phyloP scores from a whole-genome alignment of 2,113 vertebrate species.

The Acinonyx jubatus region DNA sequence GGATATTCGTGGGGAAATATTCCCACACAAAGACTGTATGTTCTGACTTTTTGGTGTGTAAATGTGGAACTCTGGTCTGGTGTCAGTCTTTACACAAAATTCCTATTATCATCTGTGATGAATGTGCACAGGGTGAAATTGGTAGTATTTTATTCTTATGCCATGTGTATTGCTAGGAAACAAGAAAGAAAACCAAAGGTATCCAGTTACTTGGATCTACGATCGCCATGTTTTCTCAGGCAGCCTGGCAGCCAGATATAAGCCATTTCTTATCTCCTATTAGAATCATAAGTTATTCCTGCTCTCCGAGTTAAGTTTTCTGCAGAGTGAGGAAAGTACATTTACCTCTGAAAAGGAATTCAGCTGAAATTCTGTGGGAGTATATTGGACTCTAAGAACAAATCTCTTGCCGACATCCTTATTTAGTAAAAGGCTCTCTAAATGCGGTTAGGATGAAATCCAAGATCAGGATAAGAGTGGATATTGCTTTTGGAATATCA shows the following conservation, averaged over 20 bases:
- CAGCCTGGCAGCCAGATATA: conserved; percentile 41
- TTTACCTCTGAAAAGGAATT: conserved; percentile 71
- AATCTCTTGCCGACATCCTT: conserved; percentile 51
- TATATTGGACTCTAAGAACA: conserved; percentile 51
- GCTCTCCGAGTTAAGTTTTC: conserved; percentile 67
- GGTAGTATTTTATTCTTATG: conserved; percentile 58
- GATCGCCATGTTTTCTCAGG: conserved; percentile 46
- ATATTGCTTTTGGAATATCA: conserved; percentile 66
- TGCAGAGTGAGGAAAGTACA: conserved; percentile 53
- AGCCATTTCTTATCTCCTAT: conserved; percentile 72
- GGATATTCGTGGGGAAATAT: neutral
- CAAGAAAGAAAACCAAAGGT: conserved; percentile 54
- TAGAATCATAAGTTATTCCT: conserved; percentile 71
- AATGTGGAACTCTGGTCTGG: neutral
- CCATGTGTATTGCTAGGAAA: conserved; percentile 24
- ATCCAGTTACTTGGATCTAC: conserved; percentile 53
- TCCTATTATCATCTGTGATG: conserved; percentile 17
- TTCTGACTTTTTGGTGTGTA: neutral
- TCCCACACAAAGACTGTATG: neutral
- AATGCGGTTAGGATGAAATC: conserved; percentile 61
- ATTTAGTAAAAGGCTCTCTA: conserved; percentile 65
- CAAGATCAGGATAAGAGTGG: conserved; percentile 50
- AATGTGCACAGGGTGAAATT: conserved; percentile 28
- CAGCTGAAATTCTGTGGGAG: conserved; percentile 59
- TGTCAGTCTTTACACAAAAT: conserved; percentile 6